These are phyloP conservation scores for Pelecanus crispus DNA, from an alignment of 2,113 vertebrate species.

Conservation along the genomic window DNA sequence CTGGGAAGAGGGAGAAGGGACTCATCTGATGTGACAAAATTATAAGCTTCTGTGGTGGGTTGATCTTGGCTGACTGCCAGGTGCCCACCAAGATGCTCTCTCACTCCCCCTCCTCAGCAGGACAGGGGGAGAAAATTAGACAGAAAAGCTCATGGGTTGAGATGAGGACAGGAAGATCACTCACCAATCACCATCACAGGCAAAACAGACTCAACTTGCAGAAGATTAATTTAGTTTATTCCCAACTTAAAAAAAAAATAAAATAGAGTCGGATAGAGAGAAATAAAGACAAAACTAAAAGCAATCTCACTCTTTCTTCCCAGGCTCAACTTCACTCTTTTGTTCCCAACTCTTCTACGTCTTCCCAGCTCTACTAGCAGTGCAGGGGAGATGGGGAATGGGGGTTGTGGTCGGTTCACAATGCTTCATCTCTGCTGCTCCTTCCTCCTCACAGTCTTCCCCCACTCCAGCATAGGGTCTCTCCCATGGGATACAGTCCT, in stretches of 20 bases:
- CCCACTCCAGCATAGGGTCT: background rate
- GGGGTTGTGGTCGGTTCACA: background rate
- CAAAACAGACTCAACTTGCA: background rate
- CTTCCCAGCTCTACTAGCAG: background rate
- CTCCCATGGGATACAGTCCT: background rate
- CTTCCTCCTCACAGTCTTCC: background rate
- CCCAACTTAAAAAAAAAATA: background rate
- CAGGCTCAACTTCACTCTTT: background rate
- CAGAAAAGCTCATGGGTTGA: background rate
- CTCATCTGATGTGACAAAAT: background rate
- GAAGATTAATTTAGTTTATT: background rate
- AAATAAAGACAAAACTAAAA: background rate
- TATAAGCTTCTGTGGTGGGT: background rate
- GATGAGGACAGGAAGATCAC: background rate
- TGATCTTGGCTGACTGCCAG: background rate
- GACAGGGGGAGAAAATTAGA: background rate
- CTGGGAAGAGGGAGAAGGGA: background rate
- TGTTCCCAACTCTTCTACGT: background rate
- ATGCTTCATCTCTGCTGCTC: fast-evolving
- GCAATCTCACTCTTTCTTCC: background rate
- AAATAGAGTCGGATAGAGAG: background rate
- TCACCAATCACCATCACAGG: background rate
- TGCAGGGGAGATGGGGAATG: background rate
- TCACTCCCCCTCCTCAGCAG: background rate
- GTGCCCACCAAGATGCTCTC: background rate